Evolutionary conservation across 2,888 invertebrate genomes (phyloP).

Genomic region (Silvanus unidentatus): DNA sequence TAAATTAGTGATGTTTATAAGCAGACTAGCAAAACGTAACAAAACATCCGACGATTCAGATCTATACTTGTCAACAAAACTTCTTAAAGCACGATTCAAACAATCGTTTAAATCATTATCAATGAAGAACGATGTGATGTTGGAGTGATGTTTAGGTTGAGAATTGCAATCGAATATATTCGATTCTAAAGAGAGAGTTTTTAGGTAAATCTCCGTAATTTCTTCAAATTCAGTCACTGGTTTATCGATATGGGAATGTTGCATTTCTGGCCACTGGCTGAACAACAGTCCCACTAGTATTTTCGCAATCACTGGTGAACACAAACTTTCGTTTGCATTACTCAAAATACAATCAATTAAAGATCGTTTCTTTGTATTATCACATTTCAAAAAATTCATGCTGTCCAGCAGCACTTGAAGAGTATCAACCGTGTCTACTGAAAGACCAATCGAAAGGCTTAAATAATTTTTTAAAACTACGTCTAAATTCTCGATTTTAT

Average conservation of each 20-base stretch:
- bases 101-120: slow-evolving; percentile 9
- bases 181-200: slow-evolving; percentile 31
- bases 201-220: slow-evolving; percentile 32
- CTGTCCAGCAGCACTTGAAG: slow-evolving; percentile 30
- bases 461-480: slow-evolving; percentile 9
- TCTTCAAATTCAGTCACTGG: slow-evolving; percentile 18
- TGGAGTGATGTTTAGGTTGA: not conserved
- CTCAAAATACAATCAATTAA: slow-evolving; percentile 32
- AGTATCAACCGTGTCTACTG: slow-evolving; percentile 39
- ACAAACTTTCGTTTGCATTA: slow-evolving; percentile 14
- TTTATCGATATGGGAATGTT: slow-evolving; percentile 2
- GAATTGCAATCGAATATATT: too few species aligned
- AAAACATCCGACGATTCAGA: slow-evolving; percentile 13
- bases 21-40: slow-evolving; percentile 18
- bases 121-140: not conserved
- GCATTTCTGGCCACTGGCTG: slow-evolving; percentile 32
- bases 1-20: slow-evolving; percentile 19
- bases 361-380: slow-evolving; percentile 22
- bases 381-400: slow-evolving; percentile 32
- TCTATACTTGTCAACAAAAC: slow-evolving; percentile 12
- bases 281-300: slow-evolving; percentile 32
- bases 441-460: slow-evolving; percentile 19
- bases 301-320: slow-evolving; percentile 24
- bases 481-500: slow-evolving; percentile 23
- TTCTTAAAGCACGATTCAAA: slow-evolving; percentile 10